Conservation (phyloP, 2,797 vertebrate genomes). For the Lateolabrax maculatus region DNA sequence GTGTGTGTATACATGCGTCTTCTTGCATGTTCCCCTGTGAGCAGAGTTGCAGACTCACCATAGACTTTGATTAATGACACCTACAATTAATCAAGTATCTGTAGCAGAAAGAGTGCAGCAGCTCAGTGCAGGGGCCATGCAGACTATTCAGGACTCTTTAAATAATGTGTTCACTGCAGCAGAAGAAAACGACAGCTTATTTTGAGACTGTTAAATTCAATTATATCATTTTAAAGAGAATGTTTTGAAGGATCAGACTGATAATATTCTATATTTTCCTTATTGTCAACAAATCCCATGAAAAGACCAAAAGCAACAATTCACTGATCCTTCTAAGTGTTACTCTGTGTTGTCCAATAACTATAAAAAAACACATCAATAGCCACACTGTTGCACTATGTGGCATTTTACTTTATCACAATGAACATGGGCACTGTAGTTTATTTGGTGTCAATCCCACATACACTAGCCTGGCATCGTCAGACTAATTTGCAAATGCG, state of each 20-base stretch:
- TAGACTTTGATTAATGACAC: slow-evolving; percentile 80
- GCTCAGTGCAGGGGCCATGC: slow-evolving; percentile 62
- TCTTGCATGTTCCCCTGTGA: slow-evolving; percentile 67
- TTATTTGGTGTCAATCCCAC: not conserved
- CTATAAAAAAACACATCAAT: slow-evolving; percentile 6
- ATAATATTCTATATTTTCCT: not conserved
- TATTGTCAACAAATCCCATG: slow-evolving; percentile 7
- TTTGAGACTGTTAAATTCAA: not conserved
- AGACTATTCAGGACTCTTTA: slow-evolving; percentile 42
- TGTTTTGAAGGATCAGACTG: not conserved
- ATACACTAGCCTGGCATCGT: too few relatives aligned
- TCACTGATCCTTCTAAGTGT: not conserved
- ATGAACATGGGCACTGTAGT: not conserved
- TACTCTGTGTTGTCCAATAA: not conserved
- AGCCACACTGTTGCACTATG: not conserved
- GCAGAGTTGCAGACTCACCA: slow-evolving; percentile 77
- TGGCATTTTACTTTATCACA: not conserved
- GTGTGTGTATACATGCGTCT: slow-evolving; percentile 12
- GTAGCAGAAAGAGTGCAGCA: slow-evolving; percentile 59
- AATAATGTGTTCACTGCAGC: slow-evolving; percentile 53
- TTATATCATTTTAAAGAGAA: not conserved
- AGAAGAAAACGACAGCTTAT: slow-evolving; percentile 4
- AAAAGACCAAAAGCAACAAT: not conserved
- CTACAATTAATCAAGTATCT: slow-evolving; percentile 80
- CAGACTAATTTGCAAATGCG: too few relatives aligned